Conservation (phyloP, 92 coral and sea anemone species). For the Isaurus tuberculatus region DNA sequence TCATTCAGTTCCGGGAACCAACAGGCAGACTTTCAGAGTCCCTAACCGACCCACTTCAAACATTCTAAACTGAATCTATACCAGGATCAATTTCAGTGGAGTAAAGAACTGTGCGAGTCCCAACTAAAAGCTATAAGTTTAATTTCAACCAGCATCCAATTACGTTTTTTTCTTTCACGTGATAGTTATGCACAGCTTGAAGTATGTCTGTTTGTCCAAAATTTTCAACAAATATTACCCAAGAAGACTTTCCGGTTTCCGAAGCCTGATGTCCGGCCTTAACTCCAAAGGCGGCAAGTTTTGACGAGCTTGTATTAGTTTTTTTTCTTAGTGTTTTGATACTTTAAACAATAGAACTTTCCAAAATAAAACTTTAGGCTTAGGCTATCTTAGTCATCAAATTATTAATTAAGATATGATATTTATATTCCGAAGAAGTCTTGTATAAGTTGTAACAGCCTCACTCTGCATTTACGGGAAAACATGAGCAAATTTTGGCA, state of each 20-base stretch:
- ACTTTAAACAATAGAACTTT: neutral
- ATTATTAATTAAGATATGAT: neutral
- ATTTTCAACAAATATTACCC: neutral
- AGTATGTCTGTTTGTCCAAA: neutral
- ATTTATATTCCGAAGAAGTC: constrained; percentile 5
- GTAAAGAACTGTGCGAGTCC: neutral
- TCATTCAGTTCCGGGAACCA: neutral
- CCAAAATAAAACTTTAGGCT: neutral
- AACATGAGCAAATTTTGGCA: neutral
- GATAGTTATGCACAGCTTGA: neutral
- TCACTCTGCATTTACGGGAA: neutral
- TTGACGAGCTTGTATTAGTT: neutral
- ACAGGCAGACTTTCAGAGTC: neutral
- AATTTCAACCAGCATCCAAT: neutral
- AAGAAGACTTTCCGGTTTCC: neutral
- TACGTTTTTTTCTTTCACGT: neutral
- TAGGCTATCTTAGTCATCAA: no score
- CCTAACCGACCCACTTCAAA: no score
- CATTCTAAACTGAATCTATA: no score
- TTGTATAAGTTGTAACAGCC: neutral
- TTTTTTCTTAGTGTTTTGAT: neutral
- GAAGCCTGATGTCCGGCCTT: no score
- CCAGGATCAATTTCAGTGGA: no score
- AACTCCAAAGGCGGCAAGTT: neutral
- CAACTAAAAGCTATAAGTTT: neutral